Percentiles rank a stretch among this genome's conserved stretches.
Conservation (phyloP, 2,797 vertebrate species). For the Coregonus suidteri region DNA sequence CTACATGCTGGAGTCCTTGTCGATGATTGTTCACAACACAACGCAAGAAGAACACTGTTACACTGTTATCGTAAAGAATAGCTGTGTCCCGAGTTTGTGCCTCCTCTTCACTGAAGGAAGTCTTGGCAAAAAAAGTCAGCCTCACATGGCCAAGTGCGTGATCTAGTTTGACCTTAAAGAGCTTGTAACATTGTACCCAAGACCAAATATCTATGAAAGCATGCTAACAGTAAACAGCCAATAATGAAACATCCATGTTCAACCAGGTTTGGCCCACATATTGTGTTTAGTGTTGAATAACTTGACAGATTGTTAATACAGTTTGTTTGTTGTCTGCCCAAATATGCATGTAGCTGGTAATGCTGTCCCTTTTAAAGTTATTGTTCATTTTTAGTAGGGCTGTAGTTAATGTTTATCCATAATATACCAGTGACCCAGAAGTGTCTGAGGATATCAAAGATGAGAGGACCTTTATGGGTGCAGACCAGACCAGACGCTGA, state of each 20-base stretch:
- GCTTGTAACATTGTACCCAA: background rate
- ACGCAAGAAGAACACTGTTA: too few relatives aligned
- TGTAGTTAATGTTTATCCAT: constrained; percentile 1
- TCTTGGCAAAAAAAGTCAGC: background rate
- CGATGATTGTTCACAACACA: too few relatives aligned
- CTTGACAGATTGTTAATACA: background rate
- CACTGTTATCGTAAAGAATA: background rate
- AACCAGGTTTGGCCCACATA: background rate
- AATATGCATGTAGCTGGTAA: background rate
- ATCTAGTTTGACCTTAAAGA: background rate
- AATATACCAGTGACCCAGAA: constrained; percentile 47
- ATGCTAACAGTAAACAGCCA: background rate
- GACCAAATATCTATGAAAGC: background rate
- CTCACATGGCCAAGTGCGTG: background rate
- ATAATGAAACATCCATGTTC: background rate
- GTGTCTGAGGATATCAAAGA: constrained; percentile 57
- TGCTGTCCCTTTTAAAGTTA: constrained; percentile 3
- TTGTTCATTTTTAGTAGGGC: background rate
- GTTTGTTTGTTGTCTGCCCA: background rate
- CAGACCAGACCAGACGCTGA: constrained; percentile 43
- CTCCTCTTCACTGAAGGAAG: background rate
- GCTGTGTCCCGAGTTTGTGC: background rate
- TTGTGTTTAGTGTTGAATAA: background rate
- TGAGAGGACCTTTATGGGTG: constrained; percentile 46
- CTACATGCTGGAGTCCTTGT: too few relatives aligned